Conservation (phyloP, 2,888 invertebrate species). For the Oithona nana region DNA sequence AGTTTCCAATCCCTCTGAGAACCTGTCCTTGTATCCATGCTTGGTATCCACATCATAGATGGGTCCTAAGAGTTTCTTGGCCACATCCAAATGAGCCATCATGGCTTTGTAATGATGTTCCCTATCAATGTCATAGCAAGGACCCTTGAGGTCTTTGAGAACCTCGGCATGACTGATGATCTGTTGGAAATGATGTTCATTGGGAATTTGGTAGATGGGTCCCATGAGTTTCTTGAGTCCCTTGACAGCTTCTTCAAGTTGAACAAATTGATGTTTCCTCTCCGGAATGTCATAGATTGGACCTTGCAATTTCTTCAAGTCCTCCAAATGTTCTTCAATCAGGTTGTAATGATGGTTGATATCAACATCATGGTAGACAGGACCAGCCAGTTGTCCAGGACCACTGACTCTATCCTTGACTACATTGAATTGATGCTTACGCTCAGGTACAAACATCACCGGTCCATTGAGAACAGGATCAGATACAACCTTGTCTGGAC, state of each 20-base stretch:
- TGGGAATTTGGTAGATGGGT: slow-evolving; percentile 6
- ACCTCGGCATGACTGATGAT: slow-evolving; percentile 4
- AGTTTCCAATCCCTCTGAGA: too few relatives aligned
- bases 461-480: slow-evolving; percentile 9
- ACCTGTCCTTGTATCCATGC: slow-evolving; percentile 10
- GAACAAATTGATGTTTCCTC: slow-evolving; percentile 3
- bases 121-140: slow-evolving; percentile 15
- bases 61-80: slow-evolving; percentile 10
- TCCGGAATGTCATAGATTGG: slow-evolving; percentile 15
- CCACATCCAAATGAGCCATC: not conserved
- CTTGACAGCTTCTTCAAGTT: slow-evolving; percentile 12
- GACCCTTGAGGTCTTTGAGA: slow-evolving; percentile 9
- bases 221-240: slow-evolving; percentile 9
- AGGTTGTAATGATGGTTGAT: slow-evolving; percentile 5
- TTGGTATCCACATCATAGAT: slow-evolving; percentile 10
- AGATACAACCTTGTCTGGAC: not conserved
- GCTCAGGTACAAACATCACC: not conserved
- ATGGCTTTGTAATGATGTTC: slow-evolving; percentile 14
- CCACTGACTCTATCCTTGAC: not conserved
- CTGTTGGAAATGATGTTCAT: slow-evolving; percentile 1
- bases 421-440: slow-evolving; percentile 12
- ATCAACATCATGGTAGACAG: slow-evolving; percentile 5
- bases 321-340: slow-evolving; percentile 3
- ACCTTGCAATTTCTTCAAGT: slow-evolving; percentile 4
- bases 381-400: slow-evolving; percentile 7